A percentile compares a stretch with the other conserved stretches of the same genome.
phyloP scores from a whole-genome alignment of 2,888 invertebrate species.

The Mayetiola destructor region DNA sequence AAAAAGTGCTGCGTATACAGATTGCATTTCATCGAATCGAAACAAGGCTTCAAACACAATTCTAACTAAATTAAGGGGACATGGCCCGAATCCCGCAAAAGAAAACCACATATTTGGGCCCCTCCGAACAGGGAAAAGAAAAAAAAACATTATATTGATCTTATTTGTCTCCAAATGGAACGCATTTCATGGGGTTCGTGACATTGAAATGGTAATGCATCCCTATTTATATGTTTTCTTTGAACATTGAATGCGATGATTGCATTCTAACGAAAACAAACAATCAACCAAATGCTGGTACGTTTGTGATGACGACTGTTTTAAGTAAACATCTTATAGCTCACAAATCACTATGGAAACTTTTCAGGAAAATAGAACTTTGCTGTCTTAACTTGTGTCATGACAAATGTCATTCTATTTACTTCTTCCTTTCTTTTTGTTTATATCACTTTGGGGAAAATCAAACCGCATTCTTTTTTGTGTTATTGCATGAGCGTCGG shows the following conservation, averaged over 20 bases:
- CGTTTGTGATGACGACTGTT: background rate
- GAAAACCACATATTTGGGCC: background rate
- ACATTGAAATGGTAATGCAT: constrained; percentile 4
- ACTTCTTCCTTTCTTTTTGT: background rate
- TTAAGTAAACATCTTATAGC: background rate
- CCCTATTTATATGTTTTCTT: background rate
- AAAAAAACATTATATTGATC: no score
- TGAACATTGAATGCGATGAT: background rate
- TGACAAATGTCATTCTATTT: no score
- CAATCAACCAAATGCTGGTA: background rate
- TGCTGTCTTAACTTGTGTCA: background rate
- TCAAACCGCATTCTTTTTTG: background rate
- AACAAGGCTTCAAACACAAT: no score
- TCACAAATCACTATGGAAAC: constrained; percentile 9
- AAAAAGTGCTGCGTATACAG: no score
- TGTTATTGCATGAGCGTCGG: no score
- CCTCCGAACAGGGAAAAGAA: background rate
- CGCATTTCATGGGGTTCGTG: background rate
- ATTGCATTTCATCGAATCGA: no score
- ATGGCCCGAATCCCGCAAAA: background rate
- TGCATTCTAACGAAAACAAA: background rate
- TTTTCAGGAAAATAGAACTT: background rate
- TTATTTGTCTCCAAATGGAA: background rate
- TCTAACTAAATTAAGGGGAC: background rate
- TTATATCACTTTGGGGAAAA: constrained; percentile 4